Conservation (phyloP, 2,113 vertebrate genomes). For the Catharus bicknelli region DNA sequence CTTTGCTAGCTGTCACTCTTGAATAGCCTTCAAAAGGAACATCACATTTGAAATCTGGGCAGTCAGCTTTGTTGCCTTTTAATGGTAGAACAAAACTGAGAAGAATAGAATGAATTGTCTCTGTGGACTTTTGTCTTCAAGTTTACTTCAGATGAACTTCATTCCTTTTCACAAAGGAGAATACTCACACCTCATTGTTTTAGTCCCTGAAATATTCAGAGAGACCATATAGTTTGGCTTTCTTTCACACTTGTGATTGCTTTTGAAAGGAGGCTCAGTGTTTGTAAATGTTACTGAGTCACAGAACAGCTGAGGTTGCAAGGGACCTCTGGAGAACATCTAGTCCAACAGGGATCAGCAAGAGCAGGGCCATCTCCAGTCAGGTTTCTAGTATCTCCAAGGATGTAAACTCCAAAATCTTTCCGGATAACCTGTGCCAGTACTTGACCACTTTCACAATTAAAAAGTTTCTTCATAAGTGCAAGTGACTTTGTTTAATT, state of each 20-base stretch:
- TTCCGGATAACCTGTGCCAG: not conserved
- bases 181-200: not conserved
- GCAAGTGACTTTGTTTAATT: not conserved
- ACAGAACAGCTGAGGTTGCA: not conserved
- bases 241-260: not conserved
- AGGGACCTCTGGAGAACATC: not conserved
- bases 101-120: not conserved
- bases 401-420: not conserved
- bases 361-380: not conserved
- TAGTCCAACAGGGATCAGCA: not conserved
- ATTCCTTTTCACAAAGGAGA: not conserved
- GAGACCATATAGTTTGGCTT: not conserved
- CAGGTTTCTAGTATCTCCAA: not conserved
- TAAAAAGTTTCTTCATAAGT: not conserved
- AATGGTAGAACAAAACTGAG: not conserved
- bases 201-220: not conserved
- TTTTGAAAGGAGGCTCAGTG: not conserved
- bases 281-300: not conserved
- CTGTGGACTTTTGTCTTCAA: not conserved
- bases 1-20: slow-evolving; percentile 2
- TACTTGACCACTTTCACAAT: not conserved
- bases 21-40: not conserved
- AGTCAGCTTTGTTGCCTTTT: not conserved
- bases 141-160: not conserved
- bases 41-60: slow-evolving; percentile 11